A percentile compares a stretch with the other conserved stretches of the same genome.
phyloP scores from a whole-genome alignment of 2,797 vertebrate genomes.

The Muscicapa striata region DNA sequence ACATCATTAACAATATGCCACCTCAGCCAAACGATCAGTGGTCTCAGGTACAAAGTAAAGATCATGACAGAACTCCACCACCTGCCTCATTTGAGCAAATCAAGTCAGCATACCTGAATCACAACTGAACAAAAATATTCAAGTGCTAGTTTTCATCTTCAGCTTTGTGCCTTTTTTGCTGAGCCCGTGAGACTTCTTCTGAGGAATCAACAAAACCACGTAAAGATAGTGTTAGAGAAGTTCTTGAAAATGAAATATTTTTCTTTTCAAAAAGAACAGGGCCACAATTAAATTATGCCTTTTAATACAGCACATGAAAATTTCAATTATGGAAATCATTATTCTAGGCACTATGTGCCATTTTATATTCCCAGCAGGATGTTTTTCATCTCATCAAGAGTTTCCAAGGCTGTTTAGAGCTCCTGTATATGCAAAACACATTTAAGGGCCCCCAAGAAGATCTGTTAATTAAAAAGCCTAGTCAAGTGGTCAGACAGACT shows the following conservation, averaged over 20 bases:
- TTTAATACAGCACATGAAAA: constrained; percentile 44
- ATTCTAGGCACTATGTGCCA: constrained; percentile 12
- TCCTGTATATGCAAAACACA: constrained; percentile 37
- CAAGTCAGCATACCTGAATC: constrained; percentile 15
- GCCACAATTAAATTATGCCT: constrained; percentile 39
- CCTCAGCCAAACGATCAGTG: background rate
- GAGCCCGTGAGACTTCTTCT: background rate
- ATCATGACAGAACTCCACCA: background rate
- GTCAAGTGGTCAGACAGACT: constrained; percentile 79
- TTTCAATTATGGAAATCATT: constrained; percentile 43
- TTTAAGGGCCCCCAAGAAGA: constrained; percentile 49
- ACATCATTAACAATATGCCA: constrained; percentile 26
- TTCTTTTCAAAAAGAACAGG: background rate
- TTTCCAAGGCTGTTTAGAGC: constrained; percentile 42
- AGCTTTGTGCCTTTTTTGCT: background rate
- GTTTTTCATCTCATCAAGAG: constrained; percentile 29
- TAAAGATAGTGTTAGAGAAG: background rate
- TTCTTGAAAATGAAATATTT: background rate
- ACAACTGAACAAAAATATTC: background rate
- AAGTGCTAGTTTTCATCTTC: constrained; percentile 29
- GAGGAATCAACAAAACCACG: background rate
- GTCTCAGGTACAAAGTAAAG: background rate
- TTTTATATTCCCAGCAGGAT: constrained; percentile 65
- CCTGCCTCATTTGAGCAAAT: background rate
- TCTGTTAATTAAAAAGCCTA: constrained; percentile 68